Evolutionary conservation across 2,888 invertebrate species (phyloP).

Genomic region (Gryllus longicercus): DNA sequence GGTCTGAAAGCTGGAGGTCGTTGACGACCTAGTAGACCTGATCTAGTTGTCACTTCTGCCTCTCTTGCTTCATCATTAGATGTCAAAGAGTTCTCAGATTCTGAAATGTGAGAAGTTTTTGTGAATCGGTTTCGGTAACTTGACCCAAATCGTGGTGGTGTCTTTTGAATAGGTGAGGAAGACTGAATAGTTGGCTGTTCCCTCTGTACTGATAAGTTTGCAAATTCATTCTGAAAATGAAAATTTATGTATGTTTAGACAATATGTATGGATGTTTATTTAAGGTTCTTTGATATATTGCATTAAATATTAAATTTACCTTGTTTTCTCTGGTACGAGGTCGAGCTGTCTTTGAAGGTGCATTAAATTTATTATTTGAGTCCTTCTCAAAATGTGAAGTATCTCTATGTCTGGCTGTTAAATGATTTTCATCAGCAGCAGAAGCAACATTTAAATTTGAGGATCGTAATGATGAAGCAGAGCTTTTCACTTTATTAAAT

Average conservation of each 20-base stretch:
- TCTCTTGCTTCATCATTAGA: slow-evolving; percentile 1
- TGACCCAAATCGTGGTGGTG: neutral
- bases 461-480: too few relatives aligned
- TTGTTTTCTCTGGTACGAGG: neutral
- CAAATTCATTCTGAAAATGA: neutral
- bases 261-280: neutral
- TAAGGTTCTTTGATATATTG: neutral
- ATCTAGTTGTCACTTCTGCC: neutral
- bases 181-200: neutral
- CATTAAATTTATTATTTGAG: neutral
- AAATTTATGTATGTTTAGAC: neutral
- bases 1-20: neutral
- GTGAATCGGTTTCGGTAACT: neutral
- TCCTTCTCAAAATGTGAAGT: neutral
- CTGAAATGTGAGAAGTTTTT: neutral
- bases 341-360: neutral
- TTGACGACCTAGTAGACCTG: neutral
- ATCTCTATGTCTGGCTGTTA: neutral
- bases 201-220: neutral
- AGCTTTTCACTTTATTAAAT: too few relatives aligned
- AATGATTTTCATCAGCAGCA: neutral
- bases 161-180: neutral
- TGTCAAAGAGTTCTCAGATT: slow-evolving; percentile 1
- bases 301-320: neutral
- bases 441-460: too few relatives aligned